A percentile compares a stretch with the other conserved stretches of the same genome.
Conservation (phyloP, 1,140 invertebrate genomes). For the Goniozus legneri region DNA sequence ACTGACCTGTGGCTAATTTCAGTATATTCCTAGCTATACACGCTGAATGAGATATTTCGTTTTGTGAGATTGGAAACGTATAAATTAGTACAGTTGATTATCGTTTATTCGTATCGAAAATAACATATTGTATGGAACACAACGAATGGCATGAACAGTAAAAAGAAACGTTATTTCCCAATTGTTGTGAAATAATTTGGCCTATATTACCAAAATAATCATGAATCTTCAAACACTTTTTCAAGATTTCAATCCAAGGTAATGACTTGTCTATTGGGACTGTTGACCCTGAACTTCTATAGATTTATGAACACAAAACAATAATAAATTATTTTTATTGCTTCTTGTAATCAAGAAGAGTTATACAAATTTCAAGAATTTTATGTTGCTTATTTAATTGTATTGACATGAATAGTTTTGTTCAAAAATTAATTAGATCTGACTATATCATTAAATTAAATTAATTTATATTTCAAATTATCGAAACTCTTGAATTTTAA, state of each 20-base stretch:
- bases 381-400: background rate
- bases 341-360: no score
- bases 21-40: conserved; percentile 26
- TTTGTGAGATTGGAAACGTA: conserved; percentile 21
- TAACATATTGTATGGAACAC: no score
- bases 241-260: conserved; percentile 92
- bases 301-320: no score
- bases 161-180: no score
- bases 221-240: conserved; percentile 89
- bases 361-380: no score
- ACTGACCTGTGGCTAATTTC: conserved; percentile 24
- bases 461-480: background rate
- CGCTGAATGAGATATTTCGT: conserved; percentile 16
- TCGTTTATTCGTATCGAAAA: no score
- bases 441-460: background rate
- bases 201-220: conserved; percentile 24
- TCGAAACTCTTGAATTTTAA: conserved; percentile 15
- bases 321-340: no score
- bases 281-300: background rate
- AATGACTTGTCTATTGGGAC: conserved; percentile 17
- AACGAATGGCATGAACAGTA: no score
- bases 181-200: conserved; percentile 15
- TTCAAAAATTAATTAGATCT: background rate
- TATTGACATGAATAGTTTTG: background rate
- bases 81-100: no score